Percentiles rank a stretch among this genome's conserved stretches.
phyloP scores from a whole-genome alignment of 92 coral and sea anemone species.

The Hydrozoanthus gracilis region DNA sequence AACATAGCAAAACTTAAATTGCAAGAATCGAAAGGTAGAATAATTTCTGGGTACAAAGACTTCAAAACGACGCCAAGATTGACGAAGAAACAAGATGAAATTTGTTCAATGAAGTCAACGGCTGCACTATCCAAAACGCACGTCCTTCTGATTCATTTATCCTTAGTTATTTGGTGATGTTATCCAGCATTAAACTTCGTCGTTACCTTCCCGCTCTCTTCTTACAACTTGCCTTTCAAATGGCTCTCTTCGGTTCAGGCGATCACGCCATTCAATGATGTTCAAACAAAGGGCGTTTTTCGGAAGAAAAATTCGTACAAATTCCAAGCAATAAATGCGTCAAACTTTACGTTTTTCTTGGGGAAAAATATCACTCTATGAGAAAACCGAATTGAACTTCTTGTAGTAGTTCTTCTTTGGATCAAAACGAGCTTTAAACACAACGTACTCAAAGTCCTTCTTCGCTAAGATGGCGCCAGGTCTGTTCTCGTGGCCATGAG shows the following conservation, averaged over 20 bases:
- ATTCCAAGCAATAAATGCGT: constrained; percentile 49
- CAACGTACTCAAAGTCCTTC: constrained; percentile 61
- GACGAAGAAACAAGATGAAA: constrained; percentile 2
- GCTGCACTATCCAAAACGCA: not conserved
- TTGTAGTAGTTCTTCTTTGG: constrained; percentile 29
- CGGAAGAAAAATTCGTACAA: constrained; percentile 66
- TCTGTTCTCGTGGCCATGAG: constrained; percentile 87
- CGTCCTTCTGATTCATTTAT: constrained; percentile 16
- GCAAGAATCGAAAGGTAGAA: constrained; percentile 29
- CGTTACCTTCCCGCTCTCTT: constrained; percentile 8
- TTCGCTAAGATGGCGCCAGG: constrained; percentile 97
- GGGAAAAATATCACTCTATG: constrained; percentile 62
- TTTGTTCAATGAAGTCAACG: not conserved
- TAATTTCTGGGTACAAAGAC: constrained; percentile 15
- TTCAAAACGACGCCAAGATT: constrained; percentile 28
- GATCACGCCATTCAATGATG: constrained; percentile 57
- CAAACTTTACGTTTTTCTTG: constrained; percentile 40
- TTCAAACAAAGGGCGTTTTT: constrained; percentile 87
- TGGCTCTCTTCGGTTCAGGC: constrained; percentile 46
- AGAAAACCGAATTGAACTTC: constrained; percentile 45
- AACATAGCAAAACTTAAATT: constrained; percentile 18
- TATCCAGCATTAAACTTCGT: not conserved
- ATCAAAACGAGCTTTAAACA: constrained; percentile 71
- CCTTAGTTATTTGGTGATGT: not conserved
- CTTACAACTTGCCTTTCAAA: constrained; percentile 41